Base-by-base conservation (phyloP, 2,113 vertebrate genomes). In the Etheostoma spectabile region DNA sequence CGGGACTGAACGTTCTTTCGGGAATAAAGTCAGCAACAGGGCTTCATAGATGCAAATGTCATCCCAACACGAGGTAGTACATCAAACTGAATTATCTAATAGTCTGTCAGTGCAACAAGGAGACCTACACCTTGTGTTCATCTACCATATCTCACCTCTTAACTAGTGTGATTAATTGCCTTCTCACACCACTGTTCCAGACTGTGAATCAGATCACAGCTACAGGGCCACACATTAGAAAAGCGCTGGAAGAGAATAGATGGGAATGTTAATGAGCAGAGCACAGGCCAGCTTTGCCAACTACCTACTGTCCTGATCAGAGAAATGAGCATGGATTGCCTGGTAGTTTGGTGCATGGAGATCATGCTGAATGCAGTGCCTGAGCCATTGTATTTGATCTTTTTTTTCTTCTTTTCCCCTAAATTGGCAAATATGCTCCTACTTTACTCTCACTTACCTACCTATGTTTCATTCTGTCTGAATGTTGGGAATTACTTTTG, bases 91-190 rank as follows among this genome's bases (percentile, higher is more conserved):
- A 48, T 64, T 57, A 73, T 84, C 75, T 60, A 60, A 83, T 73
- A 75, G 79, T 80, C 87, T 77, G 69, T 79, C 52, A 1, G 55
- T 65, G 35, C 64, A 74, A 82, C 73, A 77, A 24, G 51, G 72
- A 82, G 61, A 86, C 65, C 71, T 67, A 75, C 84, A 79, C 73
- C 81, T 84, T 72, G 77, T 86, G 80, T 83, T 86, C 70, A 76
- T 86, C 72, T 46, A 46, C 67, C 81, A 73, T 79, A 78, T 89
- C 82, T 80, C 11, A 4, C 57, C 63, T 86, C 66, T 90, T 91
- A 90, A 80, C 76, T 48, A 12, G 63, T 78, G 15, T 90, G 89
- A 91, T 89, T 90, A 91, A 92, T 89, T 82, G 74, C 77, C 53
- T 90, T 79, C 63, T 77, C 65, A 64, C 78, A 64, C 59, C 35